Evolutionary conservation across 2,888 invertebrate genomes (phyloP).

Genomic region (Apamea crenata): DNA sequence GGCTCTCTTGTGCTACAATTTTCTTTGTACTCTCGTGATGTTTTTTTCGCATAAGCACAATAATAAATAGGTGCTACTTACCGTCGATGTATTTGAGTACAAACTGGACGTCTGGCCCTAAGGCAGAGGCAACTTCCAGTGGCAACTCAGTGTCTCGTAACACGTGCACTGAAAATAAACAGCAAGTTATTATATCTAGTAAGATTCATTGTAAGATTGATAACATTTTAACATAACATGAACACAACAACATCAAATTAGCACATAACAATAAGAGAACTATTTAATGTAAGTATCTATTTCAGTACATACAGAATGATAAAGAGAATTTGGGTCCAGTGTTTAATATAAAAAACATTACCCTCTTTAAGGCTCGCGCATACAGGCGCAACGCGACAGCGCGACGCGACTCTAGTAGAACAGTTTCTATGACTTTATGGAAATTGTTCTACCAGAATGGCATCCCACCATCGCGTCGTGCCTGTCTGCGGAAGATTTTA

Average conservation of each 20-base stretch:
- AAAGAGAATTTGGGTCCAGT: not conserved
- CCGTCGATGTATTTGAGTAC: slow-evolving; percentile 90
- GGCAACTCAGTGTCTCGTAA: slow-evolving; percentile 91
- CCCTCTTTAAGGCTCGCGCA: not conserved
- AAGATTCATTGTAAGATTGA: not conserved
- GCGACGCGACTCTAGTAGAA: too few relatives aligned
- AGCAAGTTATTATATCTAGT: not conserved
- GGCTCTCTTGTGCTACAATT: not conserved
- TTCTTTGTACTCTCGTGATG: not conserved
- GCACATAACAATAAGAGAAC: not conserved
- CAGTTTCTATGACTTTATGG: too few relatives aligned
- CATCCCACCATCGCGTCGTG: too few relatives aligned
- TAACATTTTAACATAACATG: not conserved
- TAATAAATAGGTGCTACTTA: slow-evolving; percentile 68
- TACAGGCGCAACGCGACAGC: too few relatives aligned
- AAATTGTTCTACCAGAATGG: too few relatives aligned
- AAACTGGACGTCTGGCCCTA: slow-evolving; percentile 90
- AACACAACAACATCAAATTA: not conserved
- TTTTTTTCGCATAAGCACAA: not conserved
- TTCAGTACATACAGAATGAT: not conserved
- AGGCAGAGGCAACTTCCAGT: slow-evolving; percentile 91
- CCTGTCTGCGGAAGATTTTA: too few relatives aligned
- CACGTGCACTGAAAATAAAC: slow-evolving; percentile 89
- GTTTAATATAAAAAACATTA: not conserved
- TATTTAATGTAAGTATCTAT: not conserved